These are phyloP conservation scores for Emys orbicularis DNA, from an alignment of 2,797 vertebrate species.

Conservation along the genomic window DNA sequence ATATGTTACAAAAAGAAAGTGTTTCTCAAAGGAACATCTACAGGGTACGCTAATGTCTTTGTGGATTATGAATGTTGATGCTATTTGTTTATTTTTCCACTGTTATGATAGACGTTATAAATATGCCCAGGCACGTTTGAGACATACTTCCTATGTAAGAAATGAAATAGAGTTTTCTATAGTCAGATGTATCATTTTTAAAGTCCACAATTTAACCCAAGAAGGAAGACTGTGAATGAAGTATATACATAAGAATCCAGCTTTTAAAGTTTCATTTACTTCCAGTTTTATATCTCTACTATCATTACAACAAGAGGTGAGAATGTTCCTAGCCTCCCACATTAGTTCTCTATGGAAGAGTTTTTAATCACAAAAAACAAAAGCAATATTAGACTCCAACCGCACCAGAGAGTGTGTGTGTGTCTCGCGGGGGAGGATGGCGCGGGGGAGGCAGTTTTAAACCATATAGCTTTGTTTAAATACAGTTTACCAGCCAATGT, in stretches of 20 bases:
- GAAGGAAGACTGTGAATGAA: background rate
- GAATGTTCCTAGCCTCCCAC: background rate
- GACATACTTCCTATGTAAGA: background rate
- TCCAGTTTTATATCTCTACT: background rate
- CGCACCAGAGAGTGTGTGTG: background rate
- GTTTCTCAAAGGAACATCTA: background rate
- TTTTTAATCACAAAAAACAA: background rate
- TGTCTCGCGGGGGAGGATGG: too few relatives aligned
- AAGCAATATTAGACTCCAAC: background rate
- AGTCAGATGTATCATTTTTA: background rate
- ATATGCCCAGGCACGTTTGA: background rate
- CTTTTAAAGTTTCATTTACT: background rate
- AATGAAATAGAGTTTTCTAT: background rate
- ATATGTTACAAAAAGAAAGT: background rate
- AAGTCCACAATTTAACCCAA: background rate
- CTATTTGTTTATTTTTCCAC: background rate
- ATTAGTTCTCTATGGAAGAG: background rate
- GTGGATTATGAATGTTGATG: background rate
- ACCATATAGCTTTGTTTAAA: background rate
- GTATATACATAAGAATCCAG: background rate
- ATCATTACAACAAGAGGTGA: background rate
- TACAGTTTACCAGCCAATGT: background rate
- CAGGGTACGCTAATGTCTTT: background rate
- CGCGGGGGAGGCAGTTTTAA: background rate
- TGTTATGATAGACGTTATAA: background rate